Percentiles rank a stretch among this genome's conserved stretches.
phyloP scores from a whole-genome alignment of 2,797 vertebrate genomes.

The Chromobotia macracanthus region DNA sequence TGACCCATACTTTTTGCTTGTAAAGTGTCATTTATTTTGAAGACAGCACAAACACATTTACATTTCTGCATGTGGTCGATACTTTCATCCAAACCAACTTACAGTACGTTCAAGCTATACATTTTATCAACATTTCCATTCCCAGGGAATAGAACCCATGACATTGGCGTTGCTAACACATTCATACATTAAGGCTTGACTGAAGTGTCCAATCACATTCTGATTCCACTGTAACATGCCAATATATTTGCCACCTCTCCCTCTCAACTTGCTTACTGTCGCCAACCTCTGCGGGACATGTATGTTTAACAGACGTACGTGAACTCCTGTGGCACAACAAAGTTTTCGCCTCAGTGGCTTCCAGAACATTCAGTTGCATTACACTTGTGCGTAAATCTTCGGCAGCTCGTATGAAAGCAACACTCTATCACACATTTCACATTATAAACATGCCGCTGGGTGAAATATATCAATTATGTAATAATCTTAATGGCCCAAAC shows the following conservation, averaged over 20 bases:
- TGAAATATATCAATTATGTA: constrained; percentile 60
- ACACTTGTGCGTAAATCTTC: constrained; percentile 71
- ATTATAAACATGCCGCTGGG: constrained; percentile 61
- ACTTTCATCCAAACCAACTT: too few relatives aligned
- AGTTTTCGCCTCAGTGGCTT: constrained; percentile 23
- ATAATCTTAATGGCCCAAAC: constrained; percentile 59
- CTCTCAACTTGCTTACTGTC: not conserved
- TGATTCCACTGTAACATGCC: not conserved
- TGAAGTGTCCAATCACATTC: not conserved
- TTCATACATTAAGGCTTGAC: too few relatives aligned
- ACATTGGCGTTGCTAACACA: too few relatives aligned
- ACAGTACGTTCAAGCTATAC: too few relatives aligned
- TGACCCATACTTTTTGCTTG: too few relatives aligned
- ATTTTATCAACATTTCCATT: too few relatives aligned
- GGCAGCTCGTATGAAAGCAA: constrained; percentile 52
- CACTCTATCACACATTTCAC: constrained; percentile 61
- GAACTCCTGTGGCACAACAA: constrained; percentile 12
- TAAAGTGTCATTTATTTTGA: too few relatives aligned
- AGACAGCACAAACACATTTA: too few relatives aligned
- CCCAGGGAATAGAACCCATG: too few relatives aligned
- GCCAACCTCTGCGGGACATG: not conserved
- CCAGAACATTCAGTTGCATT: constrained; percentile 58
- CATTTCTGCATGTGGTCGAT: too few relatives aligned
- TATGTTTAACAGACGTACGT: not conserved
- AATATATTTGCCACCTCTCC: not conserved